These are phyloP conservation scores for Ostrea denselamellosa DNA, from an alignment of 1,140 invertebrate genomes.

Conservation along the genomic window DNA sequence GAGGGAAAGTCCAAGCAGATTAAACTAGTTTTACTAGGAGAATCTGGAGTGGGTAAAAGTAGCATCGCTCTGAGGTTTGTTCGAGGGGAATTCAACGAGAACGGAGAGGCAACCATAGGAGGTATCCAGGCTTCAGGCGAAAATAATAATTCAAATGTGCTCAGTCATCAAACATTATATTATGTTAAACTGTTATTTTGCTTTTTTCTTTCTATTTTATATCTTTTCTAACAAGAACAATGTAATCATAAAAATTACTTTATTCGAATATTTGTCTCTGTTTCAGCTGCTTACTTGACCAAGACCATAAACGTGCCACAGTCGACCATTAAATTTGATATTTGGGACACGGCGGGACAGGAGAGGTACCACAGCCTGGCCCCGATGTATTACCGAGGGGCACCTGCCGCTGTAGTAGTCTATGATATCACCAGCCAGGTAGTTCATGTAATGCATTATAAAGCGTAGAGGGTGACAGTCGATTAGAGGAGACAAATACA, in stretches of 20 bases:
- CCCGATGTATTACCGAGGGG: slow-evolving; percentile 99
- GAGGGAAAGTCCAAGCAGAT: slow-evolving; percentile 89
- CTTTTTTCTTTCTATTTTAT: no score
- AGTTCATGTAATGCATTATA: slow-evolving; percentile 48
- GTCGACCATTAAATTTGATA: slow-evolving; percentile 98
- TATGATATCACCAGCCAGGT: slow-evolving; percentile 99
- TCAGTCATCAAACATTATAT: no score
- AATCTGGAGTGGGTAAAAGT: slow-evolving; percentile 99
- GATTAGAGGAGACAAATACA: no score
- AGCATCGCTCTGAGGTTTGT: slow-evolving; percentile 99
- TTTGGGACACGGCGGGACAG: slow-evolving; percentile 91
- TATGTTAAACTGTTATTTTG: no score
- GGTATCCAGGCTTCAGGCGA: slow-evolving; percentile 75
- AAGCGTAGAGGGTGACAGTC: no score
- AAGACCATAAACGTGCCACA: slow-evolving; percentile 99
- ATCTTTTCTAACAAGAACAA: no score
- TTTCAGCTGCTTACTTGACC: slow-evolving; percentile 96
- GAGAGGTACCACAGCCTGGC: slow-evolving; percentile 99
- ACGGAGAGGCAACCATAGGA: slow-evolving; percentile 99
- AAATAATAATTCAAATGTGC: no score
- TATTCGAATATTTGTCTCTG: slow-evolving; percentile 55
- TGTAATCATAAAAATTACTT: no score
- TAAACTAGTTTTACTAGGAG: slow-evolving; percentile 98
- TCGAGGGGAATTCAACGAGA: slow-evolving; percentile 99
- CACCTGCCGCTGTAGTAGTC: slow-evolving; percentile 99